Evolutionary conservation across 1,140 invertebrate species (phyloP), one percentile per base, ranked within the genome.

Genomic region (Drosophila tsacasi): DNA sequence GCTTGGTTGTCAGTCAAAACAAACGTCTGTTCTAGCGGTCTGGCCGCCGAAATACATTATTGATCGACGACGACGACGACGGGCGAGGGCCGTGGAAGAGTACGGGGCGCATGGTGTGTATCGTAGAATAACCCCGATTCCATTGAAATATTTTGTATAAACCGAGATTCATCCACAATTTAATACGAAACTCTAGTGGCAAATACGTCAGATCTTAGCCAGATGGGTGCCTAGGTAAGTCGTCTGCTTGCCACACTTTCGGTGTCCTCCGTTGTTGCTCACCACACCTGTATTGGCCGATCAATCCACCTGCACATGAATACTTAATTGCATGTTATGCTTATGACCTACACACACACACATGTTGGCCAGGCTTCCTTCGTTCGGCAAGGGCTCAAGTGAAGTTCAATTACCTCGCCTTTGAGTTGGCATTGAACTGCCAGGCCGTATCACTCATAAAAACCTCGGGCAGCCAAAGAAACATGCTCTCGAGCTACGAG

Each of bases 201-300:
- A 90, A 82, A 82, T 90, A 82, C 85, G 85, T 65, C 64, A 90
- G 54, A 85, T 90, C 52, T 44, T 90, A 82, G 85, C 63, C 57
- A 90, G 85, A 90, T 90, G 85, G 85, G 81, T 90, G 78, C 81
- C 85, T 82, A 90, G 85, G 85, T 90, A 85, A 90, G 85, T 90
- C 68, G 42, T 67, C 63, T 54, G 63, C 67, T 86, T 47, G 49
- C 60, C 64, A 67, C 39, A 40, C 39, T 52, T 47, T 49, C 54
- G 44, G 39, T 76, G 13, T 79, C 10, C 42, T 46, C 37, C 17
- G 47, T 49, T 39, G 62, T 47, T 52, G 71, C 47, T 17, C 46
- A 13, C 17, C 54, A 1, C 54, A 57, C 54, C 46, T 69, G 55
- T 60, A 39, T 62, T 32, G 50, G 55, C 55, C 73, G 32, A 55